Evolutionary conservation across 2,113 vertebrate genomes (phyloP).

Genomic region (Cynoglossus semilaevis): DNA sequence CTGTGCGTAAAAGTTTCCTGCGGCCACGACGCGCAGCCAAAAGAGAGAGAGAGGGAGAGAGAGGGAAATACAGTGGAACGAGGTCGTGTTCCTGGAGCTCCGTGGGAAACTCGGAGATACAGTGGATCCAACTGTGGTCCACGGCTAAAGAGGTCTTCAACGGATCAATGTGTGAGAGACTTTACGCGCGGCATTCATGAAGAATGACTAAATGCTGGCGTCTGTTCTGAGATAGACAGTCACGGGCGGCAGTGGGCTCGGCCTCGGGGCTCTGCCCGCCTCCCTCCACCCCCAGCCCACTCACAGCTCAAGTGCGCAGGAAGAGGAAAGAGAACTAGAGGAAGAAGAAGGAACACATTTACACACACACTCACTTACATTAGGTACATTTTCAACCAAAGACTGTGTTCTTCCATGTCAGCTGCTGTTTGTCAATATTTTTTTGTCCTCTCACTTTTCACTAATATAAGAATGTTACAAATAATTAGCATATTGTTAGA

Average conservation of each 20-base stretch:
- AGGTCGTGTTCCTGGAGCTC: conserved; percentile 30
- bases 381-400: no score
- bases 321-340: conserved; percentile 25
- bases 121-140: conserved; percentile 35
- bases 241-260: conserved; percentile 70
- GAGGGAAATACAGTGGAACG: neutral
- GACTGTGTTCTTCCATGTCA: no score
- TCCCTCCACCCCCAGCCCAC: conserved; percentile 45
- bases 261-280: conserved; percentile 62
- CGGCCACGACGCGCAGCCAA: conserved; percentile 45
- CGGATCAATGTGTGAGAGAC: conserved; percentile 6
- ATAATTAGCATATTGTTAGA: no score
- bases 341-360: no score
- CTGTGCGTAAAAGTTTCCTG: conserved; percentile 65
- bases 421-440: no score
- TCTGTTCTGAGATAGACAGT: conserved; percentile 69
- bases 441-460: no score
- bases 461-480: no score
- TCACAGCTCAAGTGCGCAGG: conserved; percentile 43
- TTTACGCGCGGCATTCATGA: conserved; percentile 43
- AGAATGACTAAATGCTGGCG: conserved; percentile 66
- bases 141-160: conserved; percentile 30
- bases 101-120: neutral
- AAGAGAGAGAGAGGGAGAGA: neutral
- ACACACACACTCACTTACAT: neutral